A percentile compares a stretch with the other conserved stretches of the same genome.
phyloP scores from a whole-genome alignment of 2,888 invertebrate genomes.

The Acleris emargana region DNA sequence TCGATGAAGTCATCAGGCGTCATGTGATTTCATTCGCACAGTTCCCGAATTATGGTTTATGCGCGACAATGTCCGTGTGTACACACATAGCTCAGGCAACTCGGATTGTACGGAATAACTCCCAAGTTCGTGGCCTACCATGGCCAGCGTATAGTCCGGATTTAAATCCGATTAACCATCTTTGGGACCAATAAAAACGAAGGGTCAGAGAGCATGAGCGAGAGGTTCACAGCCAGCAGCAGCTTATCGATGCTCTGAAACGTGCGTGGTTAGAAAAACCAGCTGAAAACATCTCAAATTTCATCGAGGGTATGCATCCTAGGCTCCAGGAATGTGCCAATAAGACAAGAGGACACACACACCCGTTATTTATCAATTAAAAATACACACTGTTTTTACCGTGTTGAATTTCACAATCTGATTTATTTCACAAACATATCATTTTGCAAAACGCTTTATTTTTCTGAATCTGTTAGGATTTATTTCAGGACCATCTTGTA shows the following conservation, averaged over 20 bases:
- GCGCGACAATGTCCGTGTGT: too few relatives aligned
- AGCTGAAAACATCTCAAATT: background rate
- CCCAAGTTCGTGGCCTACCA: too few relatives aligned
- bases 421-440: too few relatives aligned
- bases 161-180: background rate
- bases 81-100: too few relatives aligned
- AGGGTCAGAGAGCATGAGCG: background rate
- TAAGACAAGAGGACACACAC: background rate
- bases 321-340: background rate
- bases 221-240: conserved; percentile 1
- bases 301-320: too few relatives aligned
- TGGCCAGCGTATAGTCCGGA: too few relatives aligned
- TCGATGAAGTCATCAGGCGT: background rate
- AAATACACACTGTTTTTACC: too few relatives aligned
- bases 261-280: background rate
- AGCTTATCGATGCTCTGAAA: background rate
- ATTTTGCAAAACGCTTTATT: too few relatives aligned
- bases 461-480: too few relatives aligned
- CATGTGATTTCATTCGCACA: background rate
- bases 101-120: too few relatives aligned
- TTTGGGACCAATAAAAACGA: background rate
- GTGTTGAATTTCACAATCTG: too few relatives aligned
- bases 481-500: too few relatives aligned
- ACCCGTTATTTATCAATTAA: background rate
- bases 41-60: background rate